Base-by-base conservation (phyloP, 2,113 vertebrate genomes). In the Ardeotis arabs region DNA sequence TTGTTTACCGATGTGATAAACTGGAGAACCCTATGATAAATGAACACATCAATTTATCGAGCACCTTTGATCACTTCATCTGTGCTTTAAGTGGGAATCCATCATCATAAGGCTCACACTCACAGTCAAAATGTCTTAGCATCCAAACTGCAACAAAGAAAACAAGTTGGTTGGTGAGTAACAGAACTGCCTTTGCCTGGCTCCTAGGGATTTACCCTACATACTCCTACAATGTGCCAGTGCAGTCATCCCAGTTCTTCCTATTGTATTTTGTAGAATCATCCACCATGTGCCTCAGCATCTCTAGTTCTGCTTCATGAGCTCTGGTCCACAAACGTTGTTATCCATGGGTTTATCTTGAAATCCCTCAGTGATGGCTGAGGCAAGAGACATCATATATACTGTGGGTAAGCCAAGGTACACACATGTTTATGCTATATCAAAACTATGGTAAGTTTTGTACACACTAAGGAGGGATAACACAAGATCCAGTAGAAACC, bases 61-160 rank as follows among this genome's bases (percentile, higher is more conserved):
- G 63, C 64, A 81, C 47, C 59, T 91, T 63, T 88, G 47, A 93
- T 93, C 53, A 81, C 79, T 93, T 95, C 49, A 59, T 87, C 66
- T 74, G 37, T 53, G 19, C 77, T 59, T 22, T 72, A 58, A 49
- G 55, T 75, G 29, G 53, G 59, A 77, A 91, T 91, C 74, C 63
- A 63, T 95, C 76, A 86, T 82, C 59, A 44, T 64, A 63, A 75
- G 45, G 41, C n/a, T 90, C 44, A 44, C 6, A 11, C 18, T 47
- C 72, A 63, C 18, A 20, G 49, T 35, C 47, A 63, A 72, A 84
- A 62, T 12, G 35, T 14, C 45, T 49, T 45, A 35, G 52, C 28
- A 67, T 45, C 58, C 52, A 20, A 80, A 56, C 23, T 6, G 15
- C 31, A 53, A 47, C 62, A 60, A 17, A 72, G 37, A 33, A 58